Evolutionary conservation across 2,888 invertebrate species (phyloP), one percentile per base, ranked within the genome.

Genomic region (Pyrrhosoma nymphula): DNA sequence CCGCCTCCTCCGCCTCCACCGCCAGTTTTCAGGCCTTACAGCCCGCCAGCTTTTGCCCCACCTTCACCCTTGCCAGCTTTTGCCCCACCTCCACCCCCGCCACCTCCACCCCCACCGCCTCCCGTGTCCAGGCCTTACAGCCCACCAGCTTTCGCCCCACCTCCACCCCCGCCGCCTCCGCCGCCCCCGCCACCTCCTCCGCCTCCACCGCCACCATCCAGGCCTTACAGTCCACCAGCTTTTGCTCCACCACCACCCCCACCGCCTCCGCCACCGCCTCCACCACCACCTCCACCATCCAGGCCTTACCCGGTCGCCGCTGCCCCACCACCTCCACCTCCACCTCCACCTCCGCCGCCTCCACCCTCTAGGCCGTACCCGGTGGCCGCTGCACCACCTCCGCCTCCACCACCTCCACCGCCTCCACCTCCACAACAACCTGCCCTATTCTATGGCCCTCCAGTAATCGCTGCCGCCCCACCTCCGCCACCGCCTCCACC

Each of bases 241-340:
- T n/a, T 35, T 3, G 56, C 90, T n/a, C 90, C 90, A 56, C 90
- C 56, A 35, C 60, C 60, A 20, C 60, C 56, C 10, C 89, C 89
- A 4, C 89, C 89, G 8, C 89, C 89, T 89, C 89, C 89, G 4
- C 91, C 91, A 56, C 91, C 91, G 60, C 91, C 91, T 30, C 60
- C 91, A 16, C 55, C 89, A 26, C 91, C 91, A 30, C 91, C 91
- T 35, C 60, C 56, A 18, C 56, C 30, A 0, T 91, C 55, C n/a
- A n/a, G 56, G 8, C 90, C 90, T 6, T 63, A 20, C 63, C 91
- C 82, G n/a, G 30, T 35, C 2, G 82, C 82, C 14, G 14, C 26
- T 35, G 82, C 82, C 3, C 91, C 91, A 8, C 91, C 89, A 8
- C 89, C 89, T 0, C 89, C 89, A 16, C 89, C 89, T 16, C 91